Percentiles rank a stretch among this genome's conserved stretches.
Conservation (phyloP, 2,888 invertebrate genomes). For the Pseudeuparius sepicola region DNA sequence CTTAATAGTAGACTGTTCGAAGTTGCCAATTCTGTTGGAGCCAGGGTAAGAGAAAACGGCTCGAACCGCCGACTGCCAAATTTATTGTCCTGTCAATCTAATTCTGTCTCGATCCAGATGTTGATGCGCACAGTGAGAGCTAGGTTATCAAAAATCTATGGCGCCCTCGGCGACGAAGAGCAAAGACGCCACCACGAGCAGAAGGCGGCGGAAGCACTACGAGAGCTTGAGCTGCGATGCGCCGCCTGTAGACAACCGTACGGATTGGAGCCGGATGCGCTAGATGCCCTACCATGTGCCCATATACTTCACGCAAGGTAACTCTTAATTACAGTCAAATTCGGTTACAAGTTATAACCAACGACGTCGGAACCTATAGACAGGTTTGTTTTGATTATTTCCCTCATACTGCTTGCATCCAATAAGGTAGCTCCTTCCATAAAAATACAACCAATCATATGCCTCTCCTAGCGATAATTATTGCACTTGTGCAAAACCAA, state of each 20-base stretch:
- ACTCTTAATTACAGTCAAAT: too few relatives aligned
- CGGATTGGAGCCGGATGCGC: constrained; percentile 58
- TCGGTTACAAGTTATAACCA: too few relatives aligned
- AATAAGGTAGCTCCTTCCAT: too few relatives aligned
- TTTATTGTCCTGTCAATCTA: background rate
- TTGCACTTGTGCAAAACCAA: too few relatives aligned
- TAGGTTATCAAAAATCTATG: constrained; percentile 71
- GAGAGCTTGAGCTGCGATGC: constrained; percentile 68
- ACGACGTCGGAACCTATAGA: too few relatives aligned
- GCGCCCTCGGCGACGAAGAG: constrained; percentile 70
- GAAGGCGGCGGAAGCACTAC: constrained; percentile 52
- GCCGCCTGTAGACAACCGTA: constrained; percentile 74
- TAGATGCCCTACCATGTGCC: constrained; percentile 77
- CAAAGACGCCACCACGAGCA: constrained; percentile 67
- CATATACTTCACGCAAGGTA: constrained; percentile 81
- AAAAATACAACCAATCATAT: too few relatives aligned
- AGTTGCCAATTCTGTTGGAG: constrained; percentile 77
- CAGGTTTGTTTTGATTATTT: constrained; percentile 1
- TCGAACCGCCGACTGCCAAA: too few relatives aligned
- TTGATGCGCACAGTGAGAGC: constrained; percentile 69
- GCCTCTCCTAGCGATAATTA: too few relatives aligned
- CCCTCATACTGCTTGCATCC: too few relatives aligned
- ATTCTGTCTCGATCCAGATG: constrained; percentile 46
- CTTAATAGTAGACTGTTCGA: constrained; percentile 76
- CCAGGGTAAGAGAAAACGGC: constrained; percentile 55